Evolutionary conservation across 2,888 invertebrate genomes (phyloP).

Genomic region (Microctonus brassicae): DNA sequence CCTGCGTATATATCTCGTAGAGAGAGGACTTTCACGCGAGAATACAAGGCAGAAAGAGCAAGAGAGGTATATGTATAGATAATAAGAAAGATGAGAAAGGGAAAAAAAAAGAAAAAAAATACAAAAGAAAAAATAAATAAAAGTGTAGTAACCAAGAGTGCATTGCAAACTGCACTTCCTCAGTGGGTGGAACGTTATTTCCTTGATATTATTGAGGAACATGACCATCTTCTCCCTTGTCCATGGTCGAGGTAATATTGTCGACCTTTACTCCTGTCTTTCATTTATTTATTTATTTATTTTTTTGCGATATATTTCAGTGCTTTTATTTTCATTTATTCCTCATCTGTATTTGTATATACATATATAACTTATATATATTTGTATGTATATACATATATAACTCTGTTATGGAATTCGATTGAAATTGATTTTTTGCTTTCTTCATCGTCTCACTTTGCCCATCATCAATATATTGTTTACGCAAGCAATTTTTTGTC

Average conservation of each 20-base stretch:
- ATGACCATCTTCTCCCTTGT: constrained; percentile 17
- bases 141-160: constrained; percentile 16
- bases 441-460: background rate
- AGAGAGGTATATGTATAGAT: background rate
- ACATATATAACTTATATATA: background rate
- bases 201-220: constrained; percentile 23
- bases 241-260: constrained; percentile 15
- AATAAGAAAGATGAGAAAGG: background rate
- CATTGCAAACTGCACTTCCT: constrained; percentile 15
- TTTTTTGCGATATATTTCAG: background rate
- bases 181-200: constrained; percentile 31
- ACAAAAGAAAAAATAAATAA: background rate
- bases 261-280: constrained; percentile 16
- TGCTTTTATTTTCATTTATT: constrained; percentile 18
- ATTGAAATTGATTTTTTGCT: constrained; percentile 28
- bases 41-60: background rate
- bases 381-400: background rate
- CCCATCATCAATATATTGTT: background rate
- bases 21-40: constrained; percentile 7
- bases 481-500: constrained; percentile 34
- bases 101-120: no score
- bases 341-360: constrained; percentile 15
- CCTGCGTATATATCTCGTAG: constrained; percentile 9
- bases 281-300: background rate
- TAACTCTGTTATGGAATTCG: constrained; percentile 32